Evolutionary conservation across 2,113 vertebrate species (phyloP).

Genomic region (Noctilio leporinus): DNA sequence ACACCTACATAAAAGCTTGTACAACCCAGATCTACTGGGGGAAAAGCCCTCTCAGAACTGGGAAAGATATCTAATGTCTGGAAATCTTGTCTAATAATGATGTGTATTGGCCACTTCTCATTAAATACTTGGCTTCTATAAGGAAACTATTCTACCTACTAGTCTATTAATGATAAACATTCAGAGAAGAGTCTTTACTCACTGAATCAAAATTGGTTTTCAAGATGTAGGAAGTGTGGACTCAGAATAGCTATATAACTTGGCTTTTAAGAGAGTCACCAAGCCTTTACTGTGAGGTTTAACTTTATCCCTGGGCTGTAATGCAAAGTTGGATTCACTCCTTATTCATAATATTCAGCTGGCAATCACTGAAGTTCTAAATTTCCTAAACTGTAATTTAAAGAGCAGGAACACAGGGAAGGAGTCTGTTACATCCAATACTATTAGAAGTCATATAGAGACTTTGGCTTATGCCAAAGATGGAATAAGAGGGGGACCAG

Average conservation of each 20-base stretch:
- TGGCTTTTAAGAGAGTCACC: neutral
- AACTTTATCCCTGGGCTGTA: neutral
- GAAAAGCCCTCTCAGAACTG: neutral
- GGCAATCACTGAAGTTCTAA: neutral
- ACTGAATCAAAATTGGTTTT: neutral
- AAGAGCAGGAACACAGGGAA: neutral
- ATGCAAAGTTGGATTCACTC: neutral
- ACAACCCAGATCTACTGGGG: neutral
- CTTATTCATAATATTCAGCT: neutral
- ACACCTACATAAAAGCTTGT: neutral
- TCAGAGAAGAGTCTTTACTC: neutral
- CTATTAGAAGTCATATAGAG: neutral
- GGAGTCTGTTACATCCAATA: neutral
- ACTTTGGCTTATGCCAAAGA: neutral
- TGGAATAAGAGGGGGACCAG: neutral
- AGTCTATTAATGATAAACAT: neutral
- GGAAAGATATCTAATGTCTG: neutral
- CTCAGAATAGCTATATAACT: neutral
- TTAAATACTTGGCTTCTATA: neutral
- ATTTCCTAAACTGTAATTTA: neutral
- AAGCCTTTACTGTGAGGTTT: neutral
- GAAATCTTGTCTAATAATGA: neutral
- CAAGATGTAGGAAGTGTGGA: neutral
- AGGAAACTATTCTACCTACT: neutral
- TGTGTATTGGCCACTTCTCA: neutral